These are phyloP conservation scores for Smithornis capensis DNA, from an alignment of 2,113 vertebrate species.

Conservation along the genomic window DNA sequence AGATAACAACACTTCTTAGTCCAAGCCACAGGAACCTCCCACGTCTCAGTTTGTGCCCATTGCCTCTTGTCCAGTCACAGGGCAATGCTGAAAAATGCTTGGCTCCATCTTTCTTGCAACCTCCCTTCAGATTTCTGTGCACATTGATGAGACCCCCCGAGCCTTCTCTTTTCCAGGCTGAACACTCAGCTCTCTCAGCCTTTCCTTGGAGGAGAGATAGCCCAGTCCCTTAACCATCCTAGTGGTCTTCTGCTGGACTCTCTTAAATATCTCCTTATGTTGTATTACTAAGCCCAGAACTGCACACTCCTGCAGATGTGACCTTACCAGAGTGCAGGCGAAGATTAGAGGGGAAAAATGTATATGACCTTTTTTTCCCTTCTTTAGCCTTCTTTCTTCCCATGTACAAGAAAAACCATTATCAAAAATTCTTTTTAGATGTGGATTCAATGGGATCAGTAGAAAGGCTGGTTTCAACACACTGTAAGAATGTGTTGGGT, in stretches of 20 bases:
- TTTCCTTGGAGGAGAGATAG: background rate
- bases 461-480: background rate
- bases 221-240: background rate
- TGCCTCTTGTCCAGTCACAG: background rate
- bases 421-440: background rate
- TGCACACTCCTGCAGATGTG: background rate
- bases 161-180: background rate
- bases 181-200: background rate
- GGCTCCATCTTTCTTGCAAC: background rate
- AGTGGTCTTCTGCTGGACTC: background rate
- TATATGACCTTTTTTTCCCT: fast-evolving
- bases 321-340: background rate
- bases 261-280: background rate
- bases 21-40: background rate
- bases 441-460: background rate
- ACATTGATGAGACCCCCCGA: background rate
- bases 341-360: background rate
- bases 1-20: background rate
- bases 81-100: background rate
- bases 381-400: background rate
- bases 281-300: background rate
- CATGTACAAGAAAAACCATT: background rate
- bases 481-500: background rate
- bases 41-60: background rate
- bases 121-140: background rate